Base-by-base conservation (phyloP, 2,797 vertebrate species). In the Prunella strophiata region DNA sequence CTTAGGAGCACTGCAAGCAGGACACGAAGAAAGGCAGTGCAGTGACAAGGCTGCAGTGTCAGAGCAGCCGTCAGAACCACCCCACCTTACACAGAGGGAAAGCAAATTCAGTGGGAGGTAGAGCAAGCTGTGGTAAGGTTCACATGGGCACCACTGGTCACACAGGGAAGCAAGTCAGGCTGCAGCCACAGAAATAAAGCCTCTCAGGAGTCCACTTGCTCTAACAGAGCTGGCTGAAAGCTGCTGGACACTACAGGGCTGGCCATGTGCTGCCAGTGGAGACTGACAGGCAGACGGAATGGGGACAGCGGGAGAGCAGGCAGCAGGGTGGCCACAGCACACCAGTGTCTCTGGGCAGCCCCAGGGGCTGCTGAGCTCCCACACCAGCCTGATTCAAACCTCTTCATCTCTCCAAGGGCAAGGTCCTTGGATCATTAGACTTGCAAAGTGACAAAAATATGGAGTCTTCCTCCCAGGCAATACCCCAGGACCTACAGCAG, bases 311-410 rank as follows among this genome's bases (percentile, higher is more conserved):
- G 51, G n/a, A 51, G 22, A 54, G 20, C 0, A 0, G 36, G 32
- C 30, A 52, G 70, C 3, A 0, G 52, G 29, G 13, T 36, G 55
- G 18, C 50, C 38, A 3, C 22, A 25, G 7, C 0, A 0, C 15
- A 4, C 4, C 11, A 2, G 66, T 4, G 50, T 55, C 45, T 48
- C 80, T 57, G 32, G 59, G 62, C 36, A 61, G 70, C 36, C 22
- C 67, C 0, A 1, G 11, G 21, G 62, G 15, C 61, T 80, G 57
- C 74, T 76, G 75, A 76, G 65, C 40, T 67, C 80, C 43, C 34
- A 7, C 22, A 26, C 13, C 42, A 45, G 57, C n/a, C 52, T 36
- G 11, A 34, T 5, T 57, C 38, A 66, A 86, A 65, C 38, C 16
- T 82, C 34, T 36, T 66, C 61, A 32, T 15, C 48, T 67, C 15